These are phyloP conservation scores for Porites cylindrica DNA, from an alignment of 92 coral and sea anemone genomes.

Conservation along the genomic window DNA sequence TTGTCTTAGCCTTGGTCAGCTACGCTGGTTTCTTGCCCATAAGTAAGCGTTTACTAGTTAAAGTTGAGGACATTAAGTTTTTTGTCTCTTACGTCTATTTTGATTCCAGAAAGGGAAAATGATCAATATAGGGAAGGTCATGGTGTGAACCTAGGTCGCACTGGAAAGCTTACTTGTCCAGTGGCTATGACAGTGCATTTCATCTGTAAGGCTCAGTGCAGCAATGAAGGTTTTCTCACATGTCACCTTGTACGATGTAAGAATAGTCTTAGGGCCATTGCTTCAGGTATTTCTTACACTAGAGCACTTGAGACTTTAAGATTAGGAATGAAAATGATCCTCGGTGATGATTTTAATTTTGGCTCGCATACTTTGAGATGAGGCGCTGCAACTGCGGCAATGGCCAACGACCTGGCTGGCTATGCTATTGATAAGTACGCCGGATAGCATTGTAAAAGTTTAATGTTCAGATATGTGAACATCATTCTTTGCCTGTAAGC, in stretches of 20 bases:
- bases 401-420: conserved; percentile 16
- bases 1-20: conserved; percentile 13
- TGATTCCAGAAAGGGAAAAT: conserved; percentile 12
- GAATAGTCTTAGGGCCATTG: background rate
- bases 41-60: conserved; percentile 30
- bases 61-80: conserved; percentile 21
- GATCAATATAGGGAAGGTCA: conserved; percentile 33
- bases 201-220: conserved; percentile 7
- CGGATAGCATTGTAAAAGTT: conserved; percentile 9
- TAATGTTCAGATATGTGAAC: conserved; percentile 29
- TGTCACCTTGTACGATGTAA: background rate
- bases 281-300: no score
- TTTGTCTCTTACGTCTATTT: conserved; percentile 21
- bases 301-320: no score
- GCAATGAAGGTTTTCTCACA: no score
- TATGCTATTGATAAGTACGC: conserved; percentile 37
- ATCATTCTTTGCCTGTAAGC: background rate
- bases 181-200: conserved; percentile 32
- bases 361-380: no score
- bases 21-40: conserved; percentile 20
- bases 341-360: no score
- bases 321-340: no score
- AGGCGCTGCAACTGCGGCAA: conserved; percentile 21
- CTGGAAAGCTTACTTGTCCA: conserved; percentile 42
- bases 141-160: background rate